Base-by-base conservation (phyloP, 2,797 vertebrate genomes). In the Petrocephalus schoutedeni region DNA sequence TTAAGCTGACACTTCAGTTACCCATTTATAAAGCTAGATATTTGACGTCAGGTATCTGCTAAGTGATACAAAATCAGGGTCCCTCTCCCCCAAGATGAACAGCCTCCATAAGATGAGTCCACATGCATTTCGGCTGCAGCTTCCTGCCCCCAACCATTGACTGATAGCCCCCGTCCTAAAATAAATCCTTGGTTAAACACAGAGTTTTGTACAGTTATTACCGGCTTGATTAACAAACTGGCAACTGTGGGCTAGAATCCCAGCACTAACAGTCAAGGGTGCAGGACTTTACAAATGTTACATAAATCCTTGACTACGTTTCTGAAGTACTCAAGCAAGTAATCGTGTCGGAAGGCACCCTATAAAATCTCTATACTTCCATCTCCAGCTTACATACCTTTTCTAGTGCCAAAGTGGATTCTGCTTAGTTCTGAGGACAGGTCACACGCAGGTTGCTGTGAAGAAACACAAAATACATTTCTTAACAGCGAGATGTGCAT, bases 351-450 rank as follows among this genome's bases (percentile, higher is more conserved):
- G 71, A 49, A 45, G 19, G 6, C 32, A 41, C n/a, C 41, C 4
- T 41, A 41, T 23, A 8, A 61, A 61, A 61, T 21, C 61, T 64
- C 21, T 67, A 67, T 12, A 67, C 28, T 67, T 67, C 23, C 10
- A 71, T 71, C 64, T 16, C 12, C 32, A 71, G 41, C 71, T 80
- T 80, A 80, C 74, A 80, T 80, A 80, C 74, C 74, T 80, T 19
- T 80, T 45, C 74, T 80, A 41, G 36, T 49, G 41, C 41, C 74
- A 45, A 80, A 80, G 74, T 49, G 74, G 74, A 80, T 80, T 49
- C 74, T 80, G 74, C 74, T 80, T 49, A 80, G 41, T 80, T 36
- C 74, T 49, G 74, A 49, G 74, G 41, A 80, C 74, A 80, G 74
- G 74, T 80, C 74, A 80, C 74, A 7, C 36, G 19, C 74, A 80